Evolutionary conservation across 2,888 invertebrate genomes (phyloP).

Genomic region (Toxonevra muliebris): DNA sequence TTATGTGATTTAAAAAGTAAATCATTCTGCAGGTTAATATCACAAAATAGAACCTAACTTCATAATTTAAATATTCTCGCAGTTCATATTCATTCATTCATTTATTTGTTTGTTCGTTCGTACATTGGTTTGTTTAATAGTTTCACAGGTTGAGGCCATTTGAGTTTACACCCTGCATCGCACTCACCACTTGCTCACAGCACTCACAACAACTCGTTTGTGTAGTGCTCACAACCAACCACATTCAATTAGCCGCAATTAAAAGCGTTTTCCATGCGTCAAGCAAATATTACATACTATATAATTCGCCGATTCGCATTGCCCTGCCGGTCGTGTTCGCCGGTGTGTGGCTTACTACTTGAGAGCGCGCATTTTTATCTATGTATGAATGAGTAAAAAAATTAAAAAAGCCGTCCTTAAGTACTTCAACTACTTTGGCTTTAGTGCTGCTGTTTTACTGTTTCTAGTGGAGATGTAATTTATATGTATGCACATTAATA

Average conservation of each 20-base stretch:
- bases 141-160: too few relatives aligned
- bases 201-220: background rate
- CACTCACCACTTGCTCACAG: too few relatives aligned
- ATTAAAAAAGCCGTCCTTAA: background rate
- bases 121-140: too few relatives aligned
- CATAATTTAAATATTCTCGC: too few relatives aligned
- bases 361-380: slow-evolving; percentile 36
- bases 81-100: too few relatives aligned
- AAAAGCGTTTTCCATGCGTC: slow-evolving; percentile 37
- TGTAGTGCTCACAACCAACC: slow-evolving; percentile 30
- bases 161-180: too few relatives aligned
- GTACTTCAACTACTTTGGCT: slow-evolving; percentile 5
- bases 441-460: background rate
- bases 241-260: slow-evolving; percentile 54
- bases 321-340: background rate
- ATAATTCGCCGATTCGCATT: background rate
- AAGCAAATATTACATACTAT: slow-evolving; percentile 3
- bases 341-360: slow-evolving; percentile 26
- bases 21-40: too few relatives aligned
- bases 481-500: slow-evolving; percentile 9
- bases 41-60: too few relatives aligned
- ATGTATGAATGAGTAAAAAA: slow-evolving; percentile 7
- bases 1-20: too few relatives aligned
- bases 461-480: slow-evolving; percentile 12
- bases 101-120: too few relatives aligned